Evolutionary conservation across 1,140 invertebrate genomes (phyloP).

Genomic region (Cyphomyrmex costatus): DNA sequence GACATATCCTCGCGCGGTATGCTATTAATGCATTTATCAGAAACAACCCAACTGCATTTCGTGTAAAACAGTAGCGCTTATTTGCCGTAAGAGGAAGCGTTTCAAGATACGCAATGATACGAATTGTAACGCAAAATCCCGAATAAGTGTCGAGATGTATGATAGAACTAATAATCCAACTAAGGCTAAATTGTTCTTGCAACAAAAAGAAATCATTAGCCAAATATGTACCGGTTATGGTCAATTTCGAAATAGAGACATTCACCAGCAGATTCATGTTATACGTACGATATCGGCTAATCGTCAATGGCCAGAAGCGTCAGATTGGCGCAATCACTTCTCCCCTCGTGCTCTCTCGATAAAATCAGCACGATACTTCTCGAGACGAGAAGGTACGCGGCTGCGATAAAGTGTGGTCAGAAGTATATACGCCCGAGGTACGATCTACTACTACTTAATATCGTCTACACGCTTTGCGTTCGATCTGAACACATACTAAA

Average conservation of each 20-base stretch:
- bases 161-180: background rate
- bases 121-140: too few species aligned
- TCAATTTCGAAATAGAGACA: slow-evolving; percentile 43
- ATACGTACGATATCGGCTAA: slow-evolving; percentile 64
- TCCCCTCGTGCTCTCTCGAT: background rate
- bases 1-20: background rate
- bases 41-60: background rate
- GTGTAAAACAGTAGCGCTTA: slow-evolving; percentile 7
- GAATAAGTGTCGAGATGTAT: background rate
- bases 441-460: slow-evolving; percentile 66
- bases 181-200: background rate
- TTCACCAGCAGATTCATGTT: slow-evolving; percentile 30
- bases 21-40: slow-evolving; percentile 31
- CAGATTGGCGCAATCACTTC: slow-evolving; percentile 47
- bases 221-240: background rate
- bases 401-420: slow-evolving; percentile 44
- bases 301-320: slow-evolving; percentile 65
- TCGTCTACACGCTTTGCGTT: slow-evolving; percentile 34
- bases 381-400: slow-evolving; percentile 25
- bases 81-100: background rate
- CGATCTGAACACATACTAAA: slow-evolving; percentile 78
- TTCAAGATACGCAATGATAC: background rate
- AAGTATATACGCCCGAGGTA: slow-evolving; percentile 53
- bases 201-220: background rate
- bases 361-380: slow-evolving; percentile 68